Conservation (phyloP, 2,797 vertebrate species). For the Glossophaga mutica region DNA sequence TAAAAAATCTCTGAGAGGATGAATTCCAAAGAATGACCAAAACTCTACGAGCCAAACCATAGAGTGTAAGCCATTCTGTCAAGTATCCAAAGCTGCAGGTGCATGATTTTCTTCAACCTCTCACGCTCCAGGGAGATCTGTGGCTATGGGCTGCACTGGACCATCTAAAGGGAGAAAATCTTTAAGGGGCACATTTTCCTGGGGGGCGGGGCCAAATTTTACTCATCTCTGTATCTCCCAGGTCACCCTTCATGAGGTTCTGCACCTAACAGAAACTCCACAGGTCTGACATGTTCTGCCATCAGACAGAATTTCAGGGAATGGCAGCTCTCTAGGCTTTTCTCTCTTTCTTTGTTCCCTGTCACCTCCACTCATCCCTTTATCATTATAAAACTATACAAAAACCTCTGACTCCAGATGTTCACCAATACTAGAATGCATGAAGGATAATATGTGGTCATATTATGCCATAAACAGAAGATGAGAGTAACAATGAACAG, state of each 20-base stretch:
- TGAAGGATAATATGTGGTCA: not conserved
- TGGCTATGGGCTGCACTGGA: not conserved
- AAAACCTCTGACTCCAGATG: not conserved
- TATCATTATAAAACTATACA: not conserved
- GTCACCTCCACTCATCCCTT: not conserved
- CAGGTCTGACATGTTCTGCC: not conserved
- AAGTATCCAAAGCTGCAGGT: not conserved
- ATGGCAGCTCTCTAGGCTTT: not conserved
- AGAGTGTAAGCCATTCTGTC: not conserved
- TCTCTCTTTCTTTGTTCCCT: not conserved
- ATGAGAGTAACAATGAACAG: not conserved
- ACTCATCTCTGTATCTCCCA: not conserved
- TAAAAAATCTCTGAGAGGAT: not conserved
- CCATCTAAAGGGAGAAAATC: not conserved
- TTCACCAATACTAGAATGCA: not conserved
- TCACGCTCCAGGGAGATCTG: not conserved
- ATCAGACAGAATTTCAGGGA: not conserved
- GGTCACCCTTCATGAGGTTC: not conserved
- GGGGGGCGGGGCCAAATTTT: not conserved
- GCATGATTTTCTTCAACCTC: not conserved
- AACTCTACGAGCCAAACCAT: not conserved
- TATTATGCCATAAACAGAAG: not conserved
- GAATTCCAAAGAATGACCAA: constrained; percentile 39
- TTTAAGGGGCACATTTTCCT: not conserved
- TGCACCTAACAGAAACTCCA: not conserved